Percentiles rank a stretch among this genome's conserved stretches.
Conservation (phyloP, 1,140 invertebrate species). For the Drosophila saltans region DNA sequence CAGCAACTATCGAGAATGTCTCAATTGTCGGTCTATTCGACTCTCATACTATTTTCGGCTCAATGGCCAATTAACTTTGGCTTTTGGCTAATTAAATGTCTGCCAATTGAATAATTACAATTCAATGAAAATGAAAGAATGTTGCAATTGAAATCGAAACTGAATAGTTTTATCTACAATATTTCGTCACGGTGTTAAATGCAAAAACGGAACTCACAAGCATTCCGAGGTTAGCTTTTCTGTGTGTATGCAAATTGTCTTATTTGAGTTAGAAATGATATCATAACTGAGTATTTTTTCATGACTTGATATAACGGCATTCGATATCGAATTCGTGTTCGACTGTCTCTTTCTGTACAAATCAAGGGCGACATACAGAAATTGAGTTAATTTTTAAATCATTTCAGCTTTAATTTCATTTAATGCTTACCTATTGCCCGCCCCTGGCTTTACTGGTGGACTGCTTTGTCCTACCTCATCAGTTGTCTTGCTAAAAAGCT, state of each 20-base stretch:
- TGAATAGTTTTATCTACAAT: conserved; percentile 23
- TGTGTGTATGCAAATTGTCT: conserved; percentile 50
- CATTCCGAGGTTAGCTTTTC: conserved; percentile 23
- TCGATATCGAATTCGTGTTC: background rate
- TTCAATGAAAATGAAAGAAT: conserved; percentile 57
- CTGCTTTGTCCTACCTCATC: no score
- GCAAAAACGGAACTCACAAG: background rate
- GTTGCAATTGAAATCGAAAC: conserved; percentile 28
- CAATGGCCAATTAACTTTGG: conserved; percentile 54
- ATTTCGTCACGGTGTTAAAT: conserved; percentile 18
- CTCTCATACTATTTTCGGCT: conserved; percentile 50
- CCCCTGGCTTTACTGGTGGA: no score
- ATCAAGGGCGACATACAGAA: background rate
- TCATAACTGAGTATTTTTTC: conserved; percentile 40
- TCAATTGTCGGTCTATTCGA: conserved; percentile 51
- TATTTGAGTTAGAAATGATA: conserved; percentile 47
- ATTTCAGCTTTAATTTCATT: conserved; percentile 5
- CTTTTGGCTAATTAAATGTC: conserved; percentile 64
- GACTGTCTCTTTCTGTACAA: background rate
- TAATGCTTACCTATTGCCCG: conserved; percentile 5
- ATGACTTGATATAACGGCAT: background rate
- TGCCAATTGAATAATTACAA: conserved; percentile 63
- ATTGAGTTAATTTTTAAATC: background rate
- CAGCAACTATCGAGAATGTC: conserved; percentile 27
- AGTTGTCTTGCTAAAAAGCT: conserved; percentile 29